These are phyloP conservation scores for Porites cylindrica DNA, from an alignment of 92 coral and sea anemone genomes.

Conservation along the genomic window DNA sequence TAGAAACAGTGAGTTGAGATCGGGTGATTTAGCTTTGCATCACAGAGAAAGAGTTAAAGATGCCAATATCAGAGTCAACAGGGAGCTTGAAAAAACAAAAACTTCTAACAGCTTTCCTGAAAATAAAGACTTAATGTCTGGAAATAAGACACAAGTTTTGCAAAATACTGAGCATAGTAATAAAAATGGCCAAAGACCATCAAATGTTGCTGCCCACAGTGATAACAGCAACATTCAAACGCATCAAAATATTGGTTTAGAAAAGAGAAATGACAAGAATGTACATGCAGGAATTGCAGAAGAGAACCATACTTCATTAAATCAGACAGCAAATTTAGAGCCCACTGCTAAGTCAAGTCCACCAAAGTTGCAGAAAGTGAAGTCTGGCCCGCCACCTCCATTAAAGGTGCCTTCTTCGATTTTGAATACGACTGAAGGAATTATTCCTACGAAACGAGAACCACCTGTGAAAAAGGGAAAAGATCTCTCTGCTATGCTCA, in stretches of 20 bases:
- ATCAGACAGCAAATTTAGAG: conserved; percentile 6
- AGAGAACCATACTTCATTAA: not conserved
- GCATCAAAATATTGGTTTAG: conserved; percentile 29
- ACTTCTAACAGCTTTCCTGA: conserved; percentile 22
- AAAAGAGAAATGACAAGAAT: conserved; percentile 14
- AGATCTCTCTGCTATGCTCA: conserved; percentile 40
- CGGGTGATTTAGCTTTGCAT: conserved; percentile 22
- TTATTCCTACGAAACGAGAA: conserved; percentile 74
- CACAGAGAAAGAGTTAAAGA: conserved; percentile 35
- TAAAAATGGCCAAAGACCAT: not conserved
- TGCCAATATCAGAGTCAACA: not conserved
- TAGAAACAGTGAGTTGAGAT: conserved; percentile 52
- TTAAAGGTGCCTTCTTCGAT: conserved; percentile 86
- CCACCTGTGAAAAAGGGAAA: conserved; percentile 36
- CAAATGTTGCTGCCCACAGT: not conserved
- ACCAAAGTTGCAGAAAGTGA: conserved; percentile 81
- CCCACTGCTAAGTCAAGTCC: conserved; percentile 62
- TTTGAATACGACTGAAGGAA: conserved; percentile 85
- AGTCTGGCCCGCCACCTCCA: conserved; percentile 87
- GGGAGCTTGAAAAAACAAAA: conserved; percentile 33
- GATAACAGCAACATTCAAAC: conserved; percentile 34
- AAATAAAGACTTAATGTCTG: conserved; percentile 29
- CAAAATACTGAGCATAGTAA: not conserved
- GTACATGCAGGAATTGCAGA: not conserved
- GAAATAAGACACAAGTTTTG: not conserved